These are phyloP conservation scores for Alcis repandata DNA, from an alignment of 2,888 invertebrate genomes.

Conservation along the genomic window DNA sequence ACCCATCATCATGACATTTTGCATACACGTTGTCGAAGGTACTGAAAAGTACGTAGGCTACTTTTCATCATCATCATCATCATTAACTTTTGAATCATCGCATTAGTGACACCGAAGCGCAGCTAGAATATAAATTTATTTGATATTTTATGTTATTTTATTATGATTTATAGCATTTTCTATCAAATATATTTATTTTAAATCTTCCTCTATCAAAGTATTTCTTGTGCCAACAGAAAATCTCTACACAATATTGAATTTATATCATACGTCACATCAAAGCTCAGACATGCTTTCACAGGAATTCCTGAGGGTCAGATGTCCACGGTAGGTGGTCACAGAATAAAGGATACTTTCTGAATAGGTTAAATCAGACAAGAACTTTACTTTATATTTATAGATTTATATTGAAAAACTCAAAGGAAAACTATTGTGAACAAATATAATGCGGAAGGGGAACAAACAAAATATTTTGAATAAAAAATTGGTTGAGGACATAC, in stretches of 20 bases:
- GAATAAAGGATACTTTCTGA: slow-evolving; percentile 51
- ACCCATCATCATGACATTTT: too few species aligned
- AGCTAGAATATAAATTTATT: too few species aligned
- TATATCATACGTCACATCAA: slow-evolving; percentile 27
- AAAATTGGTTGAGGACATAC: neutral
- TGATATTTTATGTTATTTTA: too few species aligned
- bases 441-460: slow-evolving; percentile 6
- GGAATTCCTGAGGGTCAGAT: slow-evolving; percentile 42
- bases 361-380: slow-evolving; percentile 54
- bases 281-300: slow-evolving; percentile 27
- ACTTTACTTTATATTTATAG: slow-evolving; percentile 42
- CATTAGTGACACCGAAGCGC: too few species aligned
- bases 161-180: too few species aligned
- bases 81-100: too few species aligned
- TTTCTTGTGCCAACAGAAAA: slow-evolving; percentile 3
- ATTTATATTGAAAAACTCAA: slow-evolving; percentile 41
- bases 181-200: too few species aligned
- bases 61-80: too few species aligned
- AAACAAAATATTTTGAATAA: neutral
- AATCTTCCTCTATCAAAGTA: neutral
- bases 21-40: too few species aligned
- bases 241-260: slow-evolving; percentile 14
- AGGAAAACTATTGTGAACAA: slow-evolving; percentile 31
- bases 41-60: too few species aligned
- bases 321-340: slow-evolving; percentile 20